Evolutionary conservation across 2,888 invertebrate genomes (phyloP), one percentile per base, ranked within the genome.

Genomic region (Zygaena filipendulae): DNA sequence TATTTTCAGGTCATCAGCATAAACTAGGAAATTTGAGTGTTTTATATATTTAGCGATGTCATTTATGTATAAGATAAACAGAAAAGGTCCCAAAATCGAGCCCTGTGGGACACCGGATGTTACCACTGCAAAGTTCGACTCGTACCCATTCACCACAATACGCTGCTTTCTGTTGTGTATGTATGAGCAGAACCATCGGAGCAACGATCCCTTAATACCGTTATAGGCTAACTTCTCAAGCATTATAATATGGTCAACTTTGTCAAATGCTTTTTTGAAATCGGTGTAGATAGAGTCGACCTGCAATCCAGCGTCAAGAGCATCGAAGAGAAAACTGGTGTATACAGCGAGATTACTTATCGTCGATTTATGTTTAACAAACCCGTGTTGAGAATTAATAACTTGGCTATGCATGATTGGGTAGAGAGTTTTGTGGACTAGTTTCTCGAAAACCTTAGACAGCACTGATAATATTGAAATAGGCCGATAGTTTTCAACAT

Each of bases 21-120:
- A 39, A 6, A 39, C 14, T 3, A 32, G 26, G 11, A 29, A 35
- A 5, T 30, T 27, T 23, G 24, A 22, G 21, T 29, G 13, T n/a
- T 29, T 16, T 16, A 33, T 30, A 11, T 33, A 34, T 4, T 22
- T 11, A n/a, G n/a, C 10, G 4, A 40, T 23, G 16, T 39, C 39
- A 25, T 40, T 40, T 8, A 43, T 35, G 25, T 34, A 41, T 3
- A 41, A 11, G 4, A 27, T 26, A 27, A 41, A 38, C n/a, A 37
- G 12, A 9, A 35, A 8, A n/a, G 39, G 40, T 2, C 36, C 40
- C 6, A 42, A 12, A 12, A 32, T 32, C 5, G 36, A 41, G 1
- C 43, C 43, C 11, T 43, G 45, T 0, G 38, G 35, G 5, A 43
- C 39, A 2, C 45, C 40, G 3, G 40, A 38, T 1, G 21, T 27